Evolutionary conservation across 2,113 vertebrate genomes (phyloP).

Genomic region (Ailurus styani): DNA sequence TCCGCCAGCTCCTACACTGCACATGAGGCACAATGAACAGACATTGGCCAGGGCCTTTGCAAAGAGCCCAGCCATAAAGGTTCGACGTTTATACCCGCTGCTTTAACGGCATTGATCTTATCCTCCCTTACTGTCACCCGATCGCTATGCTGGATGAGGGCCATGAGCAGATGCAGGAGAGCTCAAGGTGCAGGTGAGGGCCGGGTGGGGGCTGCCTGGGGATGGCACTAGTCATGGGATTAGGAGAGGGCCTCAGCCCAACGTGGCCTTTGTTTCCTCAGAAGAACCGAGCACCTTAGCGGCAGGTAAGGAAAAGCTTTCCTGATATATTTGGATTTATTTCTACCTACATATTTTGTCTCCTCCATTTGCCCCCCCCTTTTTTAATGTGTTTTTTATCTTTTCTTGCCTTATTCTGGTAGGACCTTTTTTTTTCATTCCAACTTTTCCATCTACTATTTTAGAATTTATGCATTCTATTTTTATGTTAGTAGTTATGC

Average conservation of each 20-base stretch:
- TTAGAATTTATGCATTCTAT: not conserved
- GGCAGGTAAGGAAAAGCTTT: not conserved
- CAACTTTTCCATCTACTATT: not conserved
- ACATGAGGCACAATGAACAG: not conserved
- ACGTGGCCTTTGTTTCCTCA: not conserved
- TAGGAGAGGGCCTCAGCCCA: not conserved
- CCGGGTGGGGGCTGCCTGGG: not conserved
- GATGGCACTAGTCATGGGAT: not conserved
- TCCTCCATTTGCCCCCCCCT: not conserved
- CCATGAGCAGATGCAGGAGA: not conserved
- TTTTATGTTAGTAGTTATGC: not conserved
- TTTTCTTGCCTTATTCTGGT: not conserved
- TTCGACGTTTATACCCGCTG: not conserved
- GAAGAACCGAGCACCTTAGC: not conserved
- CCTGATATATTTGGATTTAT: not conserved
- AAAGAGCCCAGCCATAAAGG: not conserved
- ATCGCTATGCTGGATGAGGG: not conserved
- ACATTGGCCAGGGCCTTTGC: not conserved
- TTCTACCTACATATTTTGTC: not conserved
- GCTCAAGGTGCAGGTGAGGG: not conserved
- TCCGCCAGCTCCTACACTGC: not conserved
- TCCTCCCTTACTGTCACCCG: not conserved
- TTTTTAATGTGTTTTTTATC: not conserved
- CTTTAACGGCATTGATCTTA: not conserved
- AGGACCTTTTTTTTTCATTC: not conserved